Percentiles rank a stretch among this genome's conserved stretches.
Evolutionary conservation across 2,888 invertebrate species (phyloP).

Genomic region (Aromia moschata): DNA sequence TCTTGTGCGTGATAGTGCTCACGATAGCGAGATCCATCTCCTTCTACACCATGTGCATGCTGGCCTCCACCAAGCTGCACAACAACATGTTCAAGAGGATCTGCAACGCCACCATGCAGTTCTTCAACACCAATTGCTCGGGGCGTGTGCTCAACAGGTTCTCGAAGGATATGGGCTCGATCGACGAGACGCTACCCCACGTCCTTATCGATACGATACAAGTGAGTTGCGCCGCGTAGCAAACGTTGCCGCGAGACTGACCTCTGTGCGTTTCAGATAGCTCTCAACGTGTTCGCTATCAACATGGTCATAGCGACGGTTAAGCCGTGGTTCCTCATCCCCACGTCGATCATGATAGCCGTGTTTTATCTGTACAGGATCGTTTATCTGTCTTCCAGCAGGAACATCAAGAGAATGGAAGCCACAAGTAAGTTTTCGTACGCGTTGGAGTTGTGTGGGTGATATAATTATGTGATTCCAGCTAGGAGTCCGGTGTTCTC

Average conservation of each 20-base stretch:
- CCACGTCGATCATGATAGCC: slow-evolving; percentile 71
- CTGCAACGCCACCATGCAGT: slow-evolving; percentile 71
- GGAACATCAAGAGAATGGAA: slow-evolving; percentile 77
- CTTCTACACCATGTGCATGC: slow-evolving; percentile 66
- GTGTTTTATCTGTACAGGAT: slow-evolving; percentile 73
- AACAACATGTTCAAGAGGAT: slow-evolving; percentile 65
- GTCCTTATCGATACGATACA: slow-evolving; percentile 65
- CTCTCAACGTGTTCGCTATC: slow-evolving; percentile 73
- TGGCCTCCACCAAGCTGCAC: slow-evolving; percentile 68
- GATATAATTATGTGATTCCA: slow-evolving; percentile 54
- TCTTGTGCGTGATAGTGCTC: slow-evolving; percentile 55
- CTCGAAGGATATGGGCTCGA: slow-evolving; percentile 74
- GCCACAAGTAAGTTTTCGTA: slow-evolving; percentile 68
- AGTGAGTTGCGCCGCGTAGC: slow-evolving; percentile 44
- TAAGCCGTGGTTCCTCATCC: slow-evolving; percentile 75
- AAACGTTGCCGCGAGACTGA: background rate
- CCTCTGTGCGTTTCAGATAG: slow-evolving; percentile 45
- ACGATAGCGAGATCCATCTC: slow-evolving; percentile 63
- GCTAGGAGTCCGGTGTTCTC: slow-evolving; percentile 83
- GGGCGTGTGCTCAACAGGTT: slow-evolving; percentile 75
- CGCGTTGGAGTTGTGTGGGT: background rate
- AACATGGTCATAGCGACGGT: slow-evolving; percentile 76
- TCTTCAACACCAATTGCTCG: slow-evolving; percentile 75
- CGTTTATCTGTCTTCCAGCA: slow-evolving; percentile 77
- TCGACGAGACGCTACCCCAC: slow-evolving; percentile 66